Evolutionary conservation across 1,140 invertebrate genomes (phyloP).

Genomic region (Phenacoccus solenopsis): DNA sequence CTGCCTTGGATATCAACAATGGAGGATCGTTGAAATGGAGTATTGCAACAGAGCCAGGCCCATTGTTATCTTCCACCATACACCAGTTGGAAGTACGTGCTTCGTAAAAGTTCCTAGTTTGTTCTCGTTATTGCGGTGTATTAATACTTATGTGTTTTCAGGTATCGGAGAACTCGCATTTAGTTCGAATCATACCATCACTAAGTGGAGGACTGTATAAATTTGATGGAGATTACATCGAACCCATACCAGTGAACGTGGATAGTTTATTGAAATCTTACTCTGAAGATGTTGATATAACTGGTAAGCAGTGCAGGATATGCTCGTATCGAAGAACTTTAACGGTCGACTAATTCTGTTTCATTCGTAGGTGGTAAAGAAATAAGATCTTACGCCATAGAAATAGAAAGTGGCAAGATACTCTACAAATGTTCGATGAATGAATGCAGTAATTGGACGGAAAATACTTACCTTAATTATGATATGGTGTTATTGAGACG

Average conservation of each 20-base stretch:
- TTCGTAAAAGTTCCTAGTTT: not conserved
- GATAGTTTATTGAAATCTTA: conserved; percentile 72
- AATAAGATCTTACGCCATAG: conserved; percentile 48
- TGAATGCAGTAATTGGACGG: conserved; percentile 52
- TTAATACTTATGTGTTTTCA: conserved; percentile 34
- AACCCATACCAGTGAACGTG: conserved; percentile 70
- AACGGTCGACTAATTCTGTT: conserved; percentile 11
- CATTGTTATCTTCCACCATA: conserved; percentile 71
- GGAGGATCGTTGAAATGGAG: conserved; percentile 60
- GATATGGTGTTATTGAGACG: conserved; percentile 55
- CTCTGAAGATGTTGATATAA: conserved; percentile 72
- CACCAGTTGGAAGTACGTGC: conserved; percentile 58
- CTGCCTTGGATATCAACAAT: conserved; percentile 54
- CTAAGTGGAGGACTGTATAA: conserved; percentile 79
- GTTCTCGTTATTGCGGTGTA: not conserved
- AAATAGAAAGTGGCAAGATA: conserved; percentile 57
- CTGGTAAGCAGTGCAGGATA: too few species aligned
- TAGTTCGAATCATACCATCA: conserved; percentile 78
- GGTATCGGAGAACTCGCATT: conserved; percentile 74
- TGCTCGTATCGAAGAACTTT: too few species aligned
- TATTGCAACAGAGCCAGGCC: conserved; percentile 52
- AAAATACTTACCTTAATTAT: conserved; percentile 35
- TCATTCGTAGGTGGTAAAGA: conserved; percentile 40
- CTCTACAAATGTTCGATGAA: conserved; percentile 62
- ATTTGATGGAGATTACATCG: conserved; percentile 76